phyloP scores from a whole-genome alignment of 2,113 vertebrate genomes.

The Scolopax mira region DNA sequence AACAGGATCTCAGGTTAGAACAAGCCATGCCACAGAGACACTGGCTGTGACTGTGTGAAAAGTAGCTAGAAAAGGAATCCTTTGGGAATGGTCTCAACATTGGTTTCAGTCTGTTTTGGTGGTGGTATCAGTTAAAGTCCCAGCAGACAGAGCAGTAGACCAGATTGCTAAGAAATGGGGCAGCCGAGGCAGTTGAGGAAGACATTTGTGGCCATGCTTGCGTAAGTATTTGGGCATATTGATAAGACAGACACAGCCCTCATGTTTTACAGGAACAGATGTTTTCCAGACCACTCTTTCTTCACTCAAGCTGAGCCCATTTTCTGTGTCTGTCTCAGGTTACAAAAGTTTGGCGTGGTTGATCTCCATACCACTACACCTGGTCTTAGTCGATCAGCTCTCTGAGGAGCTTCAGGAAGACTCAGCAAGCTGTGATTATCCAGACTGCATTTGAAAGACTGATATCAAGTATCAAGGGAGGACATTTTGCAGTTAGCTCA shows the following conservation, averaged over 20 bases:
- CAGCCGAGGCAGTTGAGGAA: background rate
- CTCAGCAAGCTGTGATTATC: background rate
- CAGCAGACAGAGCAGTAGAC: background rate
- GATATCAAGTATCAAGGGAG: background rate
- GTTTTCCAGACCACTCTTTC: background rate
- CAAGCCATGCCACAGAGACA: background rate
- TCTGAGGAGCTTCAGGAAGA: background rate
- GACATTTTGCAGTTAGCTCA: background rate
- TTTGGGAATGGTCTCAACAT: background rate
- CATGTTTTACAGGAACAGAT: background rate
- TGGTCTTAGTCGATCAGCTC: background rate
- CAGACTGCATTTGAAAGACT: background rate
- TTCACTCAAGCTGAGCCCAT: background rate
- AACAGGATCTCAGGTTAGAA: background rate
- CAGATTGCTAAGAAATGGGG: background rate
- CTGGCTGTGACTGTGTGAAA: background rate
- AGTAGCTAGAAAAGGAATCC: background rate
- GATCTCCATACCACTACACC: background rate
- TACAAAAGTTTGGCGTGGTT: background rate
- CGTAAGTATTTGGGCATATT: background rate
- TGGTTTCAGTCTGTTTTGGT: background rate
- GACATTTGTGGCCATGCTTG: accelerated
- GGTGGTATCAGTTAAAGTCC: background rate
- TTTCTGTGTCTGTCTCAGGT: background rate
- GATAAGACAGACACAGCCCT: background rate